These are phyloP conservation scores for Vandiemenella viatica DNA, from an alignment of 2,888 invertebrate genomes.

Conservation along the genomic window DNA sequence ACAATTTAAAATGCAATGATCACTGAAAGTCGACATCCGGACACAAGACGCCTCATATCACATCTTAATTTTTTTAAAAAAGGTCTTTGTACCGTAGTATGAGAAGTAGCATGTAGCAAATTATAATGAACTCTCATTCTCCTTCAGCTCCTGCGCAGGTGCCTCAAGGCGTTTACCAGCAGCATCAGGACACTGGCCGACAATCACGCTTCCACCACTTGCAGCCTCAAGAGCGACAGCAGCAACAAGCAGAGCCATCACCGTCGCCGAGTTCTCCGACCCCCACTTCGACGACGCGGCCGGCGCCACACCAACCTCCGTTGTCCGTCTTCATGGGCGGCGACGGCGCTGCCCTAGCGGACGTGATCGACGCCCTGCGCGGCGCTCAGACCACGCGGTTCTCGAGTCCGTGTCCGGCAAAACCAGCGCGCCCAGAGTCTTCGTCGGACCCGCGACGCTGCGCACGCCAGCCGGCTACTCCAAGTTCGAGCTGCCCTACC, in stretches of 20 bases:
- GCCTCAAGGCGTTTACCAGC: too few relatives aligned
- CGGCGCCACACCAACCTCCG: constrained; percentile 64
- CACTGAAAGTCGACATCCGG: too few relatives aligned
- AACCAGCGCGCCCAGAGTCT: constrained; percentile 55
- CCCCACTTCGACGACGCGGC: background rate
- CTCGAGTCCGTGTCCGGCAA: constrained; percentile 55
- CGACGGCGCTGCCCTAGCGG: constrained; percentile 41
- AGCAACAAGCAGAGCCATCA: background rate
- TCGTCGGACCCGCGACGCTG: constrained; percentile 65
- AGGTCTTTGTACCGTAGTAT: too few relatives aligned
- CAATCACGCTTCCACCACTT: background rate
- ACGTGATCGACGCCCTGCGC: constrained; percentile 53
- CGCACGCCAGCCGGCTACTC: constrained; percentile 54
- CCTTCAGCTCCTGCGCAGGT: too few relatives aligned
- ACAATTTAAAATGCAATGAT: too few relatives aligned
- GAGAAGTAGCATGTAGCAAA: too few relatives aligned
- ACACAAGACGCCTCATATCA: too few relatives aligned
- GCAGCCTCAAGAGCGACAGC: background rate
- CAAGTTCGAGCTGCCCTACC: constrained; percentile 69
- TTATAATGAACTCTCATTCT: too few relatives aligned
- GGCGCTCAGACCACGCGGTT: constrained; percentile 56
- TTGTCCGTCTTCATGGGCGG: constrained; percentile 59
- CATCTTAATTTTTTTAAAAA: too few relatives aligned
- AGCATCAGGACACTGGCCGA: too few relatives aligned
- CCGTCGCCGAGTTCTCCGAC: too few relatives aligned